Conservation (phyloP, 1,140 invertebrate genomes). For the Zaprionus ghesquierei region DNA sequence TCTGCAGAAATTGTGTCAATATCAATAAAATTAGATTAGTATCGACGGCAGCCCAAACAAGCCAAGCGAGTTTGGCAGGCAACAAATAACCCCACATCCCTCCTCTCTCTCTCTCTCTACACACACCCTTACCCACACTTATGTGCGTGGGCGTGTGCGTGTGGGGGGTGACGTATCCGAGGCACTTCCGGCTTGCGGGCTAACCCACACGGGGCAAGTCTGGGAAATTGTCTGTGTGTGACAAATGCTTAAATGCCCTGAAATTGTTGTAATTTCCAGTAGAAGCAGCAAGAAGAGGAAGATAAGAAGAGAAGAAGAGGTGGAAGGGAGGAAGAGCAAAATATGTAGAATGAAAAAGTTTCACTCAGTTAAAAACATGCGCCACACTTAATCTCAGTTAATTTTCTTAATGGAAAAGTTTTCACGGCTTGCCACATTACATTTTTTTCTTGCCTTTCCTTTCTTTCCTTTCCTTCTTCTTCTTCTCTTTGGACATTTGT, state of each 20-base stretch:
- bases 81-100: conserved; percentile 51
- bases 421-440: conserved; percentile 48
- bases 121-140: conserved; percentile 30
- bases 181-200: conserved; percentile 47
- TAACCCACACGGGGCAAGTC: not conserved
- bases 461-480: conserved; percentile 29
- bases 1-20: conserved; percentile 81
- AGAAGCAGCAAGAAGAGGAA: not conserved
- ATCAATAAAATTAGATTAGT: conserved; percentile 81
- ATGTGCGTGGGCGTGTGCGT: conserved; percentile 43
- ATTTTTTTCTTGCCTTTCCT: conserved; percentile 9
- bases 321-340: not conserved
- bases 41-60: conserved; percentile 67
- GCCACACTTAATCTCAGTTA: conserved; percentile 78
- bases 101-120: not conserved
- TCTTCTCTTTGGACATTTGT: conserved; percentile 13
- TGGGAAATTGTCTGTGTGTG: conserved; percentile 48
- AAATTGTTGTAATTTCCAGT: conserved; percentile 66
- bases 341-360: conserved; percentile 21
- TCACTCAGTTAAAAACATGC: conserved; percentile 48
- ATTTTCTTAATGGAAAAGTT: conserved; percentile 80
- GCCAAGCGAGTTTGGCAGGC: conserved; percentile 45
- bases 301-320: not conserved
- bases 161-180: conserved; percentile 21
- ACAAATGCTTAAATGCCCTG: conserved; percentile 75